Percentiles rank a stretch among this genome's conserved stretches.
These are phyloP conservation scores for Pluvialis apricaria DNA, from an alignment of 2,113 vertebrate genomes.

Conservation along the genomic window DNA sequence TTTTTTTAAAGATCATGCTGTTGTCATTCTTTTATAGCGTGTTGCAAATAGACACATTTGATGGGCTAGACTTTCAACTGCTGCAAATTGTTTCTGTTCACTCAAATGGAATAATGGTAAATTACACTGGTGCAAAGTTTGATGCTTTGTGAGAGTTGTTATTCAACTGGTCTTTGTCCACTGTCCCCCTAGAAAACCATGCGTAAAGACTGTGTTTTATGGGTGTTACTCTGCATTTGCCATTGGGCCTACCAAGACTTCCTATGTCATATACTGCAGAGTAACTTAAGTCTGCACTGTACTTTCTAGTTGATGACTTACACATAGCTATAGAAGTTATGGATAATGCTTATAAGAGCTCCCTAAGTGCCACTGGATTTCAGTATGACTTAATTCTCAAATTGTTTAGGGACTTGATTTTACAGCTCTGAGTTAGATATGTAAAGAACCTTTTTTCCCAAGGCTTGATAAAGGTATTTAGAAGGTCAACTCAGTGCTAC, in stretches of 20 bases:
- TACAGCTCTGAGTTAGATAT: not conserved
- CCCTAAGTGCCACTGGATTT: not conserved
- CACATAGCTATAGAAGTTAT: accelerated
- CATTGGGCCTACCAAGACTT: accelerated
- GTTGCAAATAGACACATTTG: not conserved
- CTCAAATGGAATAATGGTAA: not conserved
- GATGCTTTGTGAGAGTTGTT: not conserved
- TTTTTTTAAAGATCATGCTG: not conserved
- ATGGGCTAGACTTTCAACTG: not conserved
- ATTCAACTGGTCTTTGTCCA: not conserved
- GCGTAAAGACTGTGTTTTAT: not conserved
- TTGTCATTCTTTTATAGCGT: not conserved
- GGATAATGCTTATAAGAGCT: accelerated
- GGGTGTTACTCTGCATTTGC: accelerated
- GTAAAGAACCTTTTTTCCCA: not conserved
- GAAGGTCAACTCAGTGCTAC: not conserved
- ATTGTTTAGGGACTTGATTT: not conserved
- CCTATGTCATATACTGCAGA: accelerated
- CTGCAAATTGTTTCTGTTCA: not conserved
- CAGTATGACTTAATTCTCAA: too few relatives aligned
- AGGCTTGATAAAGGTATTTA: not conserved
- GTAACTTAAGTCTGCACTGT: not conserved
- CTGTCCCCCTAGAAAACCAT: not conserved
- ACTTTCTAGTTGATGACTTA: accelerated
- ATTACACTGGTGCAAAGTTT: not conserved